Base-by-base conservation (phyloP, 2,888 invertebrate genomes). In the Hyalella azteca region DNA sequence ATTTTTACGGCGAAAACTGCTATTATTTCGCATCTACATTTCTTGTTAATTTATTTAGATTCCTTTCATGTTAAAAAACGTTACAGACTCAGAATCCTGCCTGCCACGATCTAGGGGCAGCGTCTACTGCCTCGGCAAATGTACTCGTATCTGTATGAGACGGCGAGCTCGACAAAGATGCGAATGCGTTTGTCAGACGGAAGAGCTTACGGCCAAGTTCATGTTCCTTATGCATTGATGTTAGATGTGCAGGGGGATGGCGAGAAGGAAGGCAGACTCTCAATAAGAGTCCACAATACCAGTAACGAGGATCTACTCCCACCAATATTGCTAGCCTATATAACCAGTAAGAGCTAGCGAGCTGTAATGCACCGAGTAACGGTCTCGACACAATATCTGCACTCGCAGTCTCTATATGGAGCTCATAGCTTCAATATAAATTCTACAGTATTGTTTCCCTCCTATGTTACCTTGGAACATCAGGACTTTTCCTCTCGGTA, bases 211-310 rank as follows among this genome's bases (percentile, higher is more conserved):
- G 36, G 29, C 36, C 66, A 36, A 66, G 66, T 66, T 66, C 66
- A 66, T 22, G 66, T 45, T 66, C 36, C 66, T 66, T 15, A 66
- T 66, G 66, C 66, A 66, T 66, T 66, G 66, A 66, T 66, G 66
- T 29, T 66, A 5, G 66, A 22, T 45, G 15, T 66, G 36, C 36
- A 66, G 29, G 36, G 66, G 36, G 45, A 11, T 54, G 26, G 54
- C 54, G 22, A 26, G 54, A 54, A 29, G 54, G 29, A 54, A n/a
- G n/a, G n/a, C 36, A n/a, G 66, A 32, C 66, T 66, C 66, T 66
- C 66, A 66, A 66, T 66, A 66, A 66, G 36, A 66, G 66, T 66
- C 66, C 66, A 66, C 66, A 66, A 66, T 29, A 36, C 66, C 66
- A 66, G 66, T 66, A 66, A 66, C 66, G 66, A 66, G 66, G 66